phyloP scores from a whole-genome alignment of 1,140 invertebrate genomes.

The Nymphalis io region DNA sequence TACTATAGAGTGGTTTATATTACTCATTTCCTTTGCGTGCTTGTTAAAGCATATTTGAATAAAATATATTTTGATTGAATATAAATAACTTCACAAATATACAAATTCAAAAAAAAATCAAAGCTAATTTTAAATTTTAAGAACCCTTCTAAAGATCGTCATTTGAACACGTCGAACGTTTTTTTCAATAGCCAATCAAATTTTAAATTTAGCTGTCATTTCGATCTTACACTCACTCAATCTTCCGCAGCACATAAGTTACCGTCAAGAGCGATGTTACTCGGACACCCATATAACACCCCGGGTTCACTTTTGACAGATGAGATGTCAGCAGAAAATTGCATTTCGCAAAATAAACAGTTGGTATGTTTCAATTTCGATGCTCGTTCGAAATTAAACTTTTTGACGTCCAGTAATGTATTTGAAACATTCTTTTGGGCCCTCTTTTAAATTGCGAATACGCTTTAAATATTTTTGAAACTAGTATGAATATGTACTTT shows the following conservation, averaged over 20 bases:
- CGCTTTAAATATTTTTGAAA: neutral
- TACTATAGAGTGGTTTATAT: too few species aligned
- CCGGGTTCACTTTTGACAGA: conserved; percentile 61
- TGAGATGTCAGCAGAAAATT: conserved; percentile 62
- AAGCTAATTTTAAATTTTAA: neutral
- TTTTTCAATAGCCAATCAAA: conserved; percentile 34
- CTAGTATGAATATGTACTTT: too few species aligned
- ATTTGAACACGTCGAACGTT: conserved; percentile 22
- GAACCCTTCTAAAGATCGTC: neutral
- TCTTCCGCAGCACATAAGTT: conserved; percentile 39
- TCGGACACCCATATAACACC: conserved; percentile 50
- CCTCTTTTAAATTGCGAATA: neutral
- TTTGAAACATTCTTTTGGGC: conserved; percentile 22
- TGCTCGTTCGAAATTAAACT: conserved; percentile 18
- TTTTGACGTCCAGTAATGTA: conserved; percentile 1
- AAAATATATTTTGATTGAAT: too few species aligned
- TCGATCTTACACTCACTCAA: conserved; percentile 36
- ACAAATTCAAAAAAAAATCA: neutral
- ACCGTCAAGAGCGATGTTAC: conserved; percentile 41
- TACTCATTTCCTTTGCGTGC: neutral
- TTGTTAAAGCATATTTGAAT: too few species aligned
- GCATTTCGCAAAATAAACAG: conserved; percentile 63
- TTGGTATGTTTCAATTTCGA: conserved; percentile 38
- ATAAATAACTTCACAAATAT: neutral
- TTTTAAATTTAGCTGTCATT: conserved; percentile 40